These are phyloP conservation scores for Lysiphlebus fabarum DNA, from an alignment of 1,140 invertebrate genomes.

Conservation along the genomic window DNA sequence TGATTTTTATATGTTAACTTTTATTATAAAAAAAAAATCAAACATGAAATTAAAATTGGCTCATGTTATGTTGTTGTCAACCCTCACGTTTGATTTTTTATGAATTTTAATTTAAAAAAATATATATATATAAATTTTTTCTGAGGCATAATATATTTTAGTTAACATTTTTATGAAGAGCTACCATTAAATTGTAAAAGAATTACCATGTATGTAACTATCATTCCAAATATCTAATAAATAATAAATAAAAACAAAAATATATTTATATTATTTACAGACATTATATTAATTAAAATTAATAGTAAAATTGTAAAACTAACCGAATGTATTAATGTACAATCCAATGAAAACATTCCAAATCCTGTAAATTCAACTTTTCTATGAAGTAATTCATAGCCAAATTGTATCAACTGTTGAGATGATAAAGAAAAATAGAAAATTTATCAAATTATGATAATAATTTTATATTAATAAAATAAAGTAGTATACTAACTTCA, in stretches of 20 bases:
- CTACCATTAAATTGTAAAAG: slow-evolving; percentile 26
- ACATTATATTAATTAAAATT: background rate
- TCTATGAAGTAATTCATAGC: slow-evolving; percentile 26
- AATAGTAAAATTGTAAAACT: slow-evolving; percentile 15
- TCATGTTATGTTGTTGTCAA: too few relatives aligned
- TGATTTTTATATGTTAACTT: too few relatives aligned
- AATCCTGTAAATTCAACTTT: slow-evolving; percentile 32
- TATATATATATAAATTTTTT: too few relatives aligned
- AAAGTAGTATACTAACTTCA: too few relatives aligned
- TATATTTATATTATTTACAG: background rate
- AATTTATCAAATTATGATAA: too few relatives aligned
- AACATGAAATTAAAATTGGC: too few relatives aligned
- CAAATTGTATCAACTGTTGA: slow-evolving; percentile 29
- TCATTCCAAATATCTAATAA: slow-evolving; percentile 28
- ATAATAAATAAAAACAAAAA: slow-evolving; percentile 3
- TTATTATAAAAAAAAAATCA: too few relatives aligned
- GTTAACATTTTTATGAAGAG: too few relatives aligned
- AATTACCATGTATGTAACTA: slow-evolving; percentile 31
- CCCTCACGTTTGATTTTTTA: too few relatives aligned
- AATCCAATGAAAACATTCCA: slow-evolving; percentile 31
- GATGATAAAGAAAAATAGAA: slow-evolving; percentile 16
- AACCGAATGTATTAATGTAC: slow-evolving; percentile 31
- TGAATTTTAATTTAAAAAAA: too few relatives aligned
- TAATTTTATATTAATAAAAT: too few relatives aligned
- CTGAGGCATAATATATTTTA: too few relatives aligned